Conservation (phyloP, 2,113 vertebrate species). For the Athene noctua region DNA sequence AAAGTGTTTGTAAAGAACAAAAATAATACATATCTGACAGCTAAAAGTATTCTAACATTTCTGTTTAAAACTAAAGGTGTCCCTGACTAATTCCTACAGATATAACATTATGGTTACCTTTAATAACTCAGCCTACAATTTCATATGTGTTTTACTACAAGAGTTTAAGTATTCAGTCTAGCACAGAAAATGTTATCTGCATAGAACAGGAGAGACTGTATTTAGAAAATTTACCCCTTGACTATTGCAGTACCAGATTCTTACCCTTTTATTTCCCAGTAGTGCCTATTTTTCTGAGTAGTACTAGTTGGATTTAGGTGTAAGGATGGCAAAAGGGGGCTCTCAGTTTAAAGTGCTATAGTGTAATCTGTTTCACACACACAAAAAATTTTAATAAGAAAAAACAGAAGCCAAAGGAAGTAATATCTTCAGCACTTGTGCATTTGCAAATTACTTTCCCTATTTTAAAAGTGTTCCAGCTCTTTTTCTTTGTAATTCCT, state of each 20-base stretch:
- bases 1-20: not conserved
- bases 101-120: not conserved
- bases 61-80: not conserved
- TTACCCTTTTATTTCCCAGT: not conserved
- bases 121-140: not conserved
- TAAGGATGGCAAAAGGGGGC: not conserved
- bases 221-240: not conserved
- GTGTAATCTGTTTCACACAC: not conserved
- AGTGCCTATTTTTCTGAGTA: not conserved
- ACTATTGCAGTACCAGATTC: not conserved
- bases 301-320: not conserved
- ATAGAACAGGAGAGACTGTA: not conserved
- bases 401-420: not conserved
- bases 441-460: not conserved
- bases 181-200: not conserved
- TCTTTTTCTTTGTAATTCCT: constrained; percentile 17
- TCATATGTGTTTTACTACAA: not conserved
- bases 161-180: not conserved
- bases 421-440: not conserved
- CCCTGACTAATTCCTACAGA: not conserved
- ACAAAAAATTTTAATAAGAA: not conserved
- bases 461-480: not conserved
- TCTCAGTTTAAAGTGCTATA: not conserved
- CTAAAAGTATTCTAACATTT: not conserved
- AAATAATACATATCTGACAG: not conserved